Evolutionary conservation across 2,113 vertebrate species (phyloP).

Genomic region (Trogon surrucura): DNA sequence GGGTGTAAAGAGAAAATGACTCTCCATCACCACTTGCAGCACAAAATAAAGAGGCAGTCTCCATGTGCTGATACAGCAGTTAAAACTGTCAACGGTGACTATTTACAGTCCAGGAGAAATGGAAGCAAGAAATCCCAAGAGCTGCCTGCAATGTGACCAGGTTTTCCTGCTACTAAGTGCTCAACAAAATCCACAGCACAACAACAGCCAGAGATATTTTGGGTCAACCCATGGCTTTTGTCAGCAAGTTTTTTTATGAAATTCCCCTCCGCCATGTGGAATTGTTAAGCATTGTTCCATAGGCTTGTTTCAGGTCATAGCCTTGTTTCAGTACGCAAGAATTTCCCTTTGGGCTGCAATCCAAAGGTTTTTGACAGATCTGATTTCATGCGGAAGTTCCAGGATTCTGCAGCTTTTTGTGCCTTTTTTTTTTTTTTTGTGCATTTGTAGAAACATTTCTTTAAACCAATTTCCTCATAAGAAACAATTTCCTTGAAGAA

Average conservation of each 20-base stretch:
- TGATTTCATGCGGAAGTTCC: neutral
- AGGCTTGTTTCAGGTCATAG: neutral
- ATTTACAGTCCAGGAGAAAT: neutral
- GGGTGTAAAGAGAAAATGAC: neutral
- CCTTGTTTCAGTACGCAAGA: neutral
- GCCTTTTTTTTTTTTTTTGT: neutral
- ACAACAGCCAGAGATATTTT: neutral
- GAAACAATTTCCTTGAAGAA: neutral
- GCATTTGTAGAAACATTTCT: neutral
- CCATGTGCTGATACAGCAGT: fast-evolving
- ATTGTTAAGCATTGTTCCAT: neutral
- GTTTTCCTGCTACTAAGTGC: neutral
- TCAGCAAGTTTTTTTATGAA: neutral
- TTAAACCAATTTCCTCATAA: neutral
- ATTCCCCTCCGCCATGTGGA: neutral
- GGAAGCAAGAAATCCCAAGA: neutral
- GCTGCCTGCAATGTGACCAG: fast-evolving
- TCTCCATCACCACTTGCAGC: neutral
- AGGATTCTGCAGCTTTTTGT: neutral
- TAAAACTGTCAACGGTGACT: neutral
- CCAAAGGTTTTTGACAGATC: neutral
- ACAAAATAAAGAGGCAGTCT: neutral
- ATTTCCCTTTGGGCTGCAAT: neutral
- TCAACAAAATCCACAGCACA: neutral
- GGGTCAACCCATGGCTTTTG: neutral